Evolutionary conservation across 2,888 invertebrate genomes (phyloP).

Genomic region (Tortricodes alternella): DNA sequence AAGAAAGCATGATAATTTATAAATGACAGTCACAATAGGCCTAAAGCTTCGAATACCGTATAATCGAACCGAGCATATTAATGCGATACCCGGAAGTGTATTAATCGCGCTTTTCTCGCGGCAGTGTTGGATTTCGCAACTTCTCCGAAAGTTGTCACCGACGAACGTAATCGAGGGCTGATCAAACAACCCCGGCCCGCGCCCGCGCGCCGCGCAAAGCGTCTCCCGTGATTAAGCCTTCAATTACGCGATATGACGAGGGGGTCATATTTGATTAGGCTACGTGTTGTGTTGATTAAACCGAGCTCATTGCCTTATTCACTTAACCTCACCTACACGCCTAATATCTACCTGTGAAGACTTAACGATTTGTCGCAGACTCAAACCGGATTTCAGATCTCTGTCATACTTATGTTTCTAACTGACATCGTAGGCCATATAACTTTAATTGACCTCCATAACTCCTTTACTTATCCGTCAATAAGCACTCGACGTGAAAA

Average conservation of each 20-base stretch:
- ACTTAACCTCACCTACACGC: conserved; percentile 61
- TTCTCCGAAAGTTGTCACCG: conserved; percentile 55
- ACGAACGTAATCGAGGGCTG: conserved; percentile 59
- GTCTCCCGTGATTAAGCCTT: conserved; percentile 78
- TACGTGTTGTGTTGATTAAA: conserved; percentile 80
- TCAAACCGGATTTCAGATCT: conserved; percentile 55
- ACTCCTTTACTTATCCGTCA: too few relatives aligned
- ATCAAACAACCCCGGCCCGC: conserved; percentile 64
- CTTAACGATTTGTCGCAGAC: conserved; percentile 39
- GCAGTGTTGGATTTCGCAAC: conserved; percentile 37
- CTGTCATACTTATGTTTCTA: conserved; percentile 47
- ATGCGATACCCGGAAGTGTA: conserved; percentile 14
- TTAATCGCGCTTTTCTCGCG: conserved; percentile 37
- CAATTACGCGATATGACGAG: conserved; percentile 79
- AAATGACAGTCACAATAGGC: too few relatives aligned
- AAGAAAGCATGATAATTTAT: too few relatives aligned
- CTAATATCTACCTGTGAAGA: conserved; percentile 47
- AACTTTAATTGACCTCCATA: conserved; percentile 54
- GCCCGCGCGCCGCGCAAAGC: conserved; percentile 55
- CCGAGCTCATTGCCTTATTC: conserved; percentile 78
- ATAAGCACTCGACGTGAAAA: too few relatives aligned
- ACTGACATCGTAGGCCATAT: conserved; percentile 62
- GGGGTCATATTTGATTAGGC: conserved; percentile 81
- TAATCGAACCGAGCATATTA: too few relatives aligned
- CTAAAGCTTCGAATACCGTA: too few relatives aligned